phyloP scores from a whole-genome alignment of 2,888 invertebrate genomes.

The Orchesellides sinensis region DNA sequence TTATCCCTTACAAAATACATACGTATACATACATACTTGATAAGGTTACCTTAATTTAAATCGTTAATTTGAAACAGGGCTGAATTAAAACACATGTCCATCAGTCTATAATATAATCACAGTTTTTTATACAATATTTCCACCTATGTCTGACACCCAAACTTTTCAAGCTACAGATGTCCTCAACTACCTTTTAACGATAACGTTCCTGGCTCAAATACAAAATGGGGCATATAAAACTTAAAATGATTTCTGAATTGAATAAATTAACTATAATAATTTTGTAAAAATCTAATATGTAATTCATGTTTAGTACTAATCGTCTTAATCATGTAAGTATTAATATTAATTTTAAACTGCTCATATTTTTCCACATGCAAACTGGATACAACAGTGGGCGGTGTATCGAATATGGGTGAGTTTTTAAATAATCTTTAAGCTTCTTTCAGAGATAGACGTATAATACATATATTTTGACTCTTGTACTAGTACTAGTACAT shows the following conservation, averaged over 20 bases:
- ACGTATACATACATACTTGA: no score
- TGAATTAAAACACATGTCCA: no score
- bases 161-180: no score
- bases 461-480: neutral
- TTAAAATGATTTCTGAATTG: neutral
- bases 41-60: no score
- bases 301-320: neutral
- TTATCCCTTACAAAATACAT: no score
- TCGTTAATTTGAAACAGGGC: no score
- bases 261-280: neutral
- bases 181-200: no score
- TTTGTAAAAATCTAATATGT: neutral
- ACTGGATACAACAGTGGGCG: slow-evolving; percentile 69
- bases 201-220: neutral
- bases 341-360: neutral
- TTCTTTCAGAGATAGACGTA: neutral
- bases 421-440: neutral
- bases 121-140: no score
- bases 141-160: no score
- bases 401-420: slow-evolving; percentile 73
- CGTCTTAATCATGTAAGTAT: neutral
- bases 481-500: neutral
- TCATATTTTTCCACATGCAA: slow-evolving; percentile 7
- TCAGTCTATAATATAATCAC: no score
- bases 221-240: neutral